Conservation (phyloP, 1,140 invertebrate species). For the Batillaria attramentaria region DNA sequence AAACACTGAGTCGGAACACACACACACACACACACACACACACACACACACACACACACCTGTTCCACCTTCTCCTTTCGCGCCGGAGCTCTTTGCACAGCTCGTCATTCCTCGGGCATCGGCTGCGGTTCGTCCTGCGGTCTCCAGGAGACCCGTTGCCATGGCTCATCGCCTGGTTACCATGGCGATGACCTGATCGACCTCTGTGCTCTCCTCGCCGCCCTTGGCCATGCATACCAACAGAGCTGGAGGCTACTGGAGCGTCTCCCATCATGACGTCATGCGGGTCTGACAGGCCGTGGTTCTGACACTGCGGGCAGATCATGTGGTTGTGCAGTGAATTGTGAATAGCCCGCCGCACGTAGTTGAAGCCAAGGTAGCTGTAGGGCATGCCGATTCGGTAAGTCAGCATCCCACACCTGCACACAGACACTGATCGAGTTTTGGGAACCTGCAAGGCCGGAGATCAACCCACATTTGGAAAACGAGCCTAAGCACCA, state of each 20-base stretch:
- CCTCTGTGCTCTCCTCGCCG: neutral
- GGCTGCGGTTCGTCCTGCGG: slow-evolving; percentile 19
- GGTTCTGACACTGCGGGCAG: slow-evolving; percentile 17
- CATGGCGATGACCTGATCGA: neutral
- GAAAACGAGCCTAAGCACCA: no score
- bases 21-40: no score
- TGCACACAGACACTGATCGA: slow-evolving; percentile 38
- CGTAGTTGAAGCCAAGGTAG: slow-evolving; percentile 49
- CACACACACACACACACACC: no score
- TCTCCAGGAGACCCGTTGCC: neutral
- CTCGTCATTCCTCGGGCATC: slow-evolving; percentile 8
- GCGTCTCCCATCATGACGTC: slow-evolving; percentile 25
- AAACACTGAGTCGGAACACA: no score
- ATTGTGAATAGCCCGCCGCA: slow-evolving; percentile 49
- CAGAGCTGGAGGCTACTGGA: neutral
- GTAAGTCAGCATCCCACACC: slow-evolving; percentile 62
- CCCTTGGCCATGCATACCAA: neutral
- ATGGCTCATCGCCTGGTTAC: neutral
- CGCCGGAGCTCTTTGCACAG: slow-evolving; percentile 6
- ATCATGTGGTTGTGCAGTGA: slow-evolving; percentile 55
- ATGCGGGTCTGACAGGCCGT: neutral
- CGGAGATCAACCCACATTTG: no score
- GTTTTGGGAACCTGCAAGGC: no score
- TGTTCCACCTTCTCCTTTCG: neutral
- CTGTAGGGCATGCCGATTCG: slow-evolving; percentile 63